These are phyloP conservation scores for Lepidochrysops patricia DNA, from an alignment of 2,888 invertebrate genomes.

Conservation along the genomic window DNA sequence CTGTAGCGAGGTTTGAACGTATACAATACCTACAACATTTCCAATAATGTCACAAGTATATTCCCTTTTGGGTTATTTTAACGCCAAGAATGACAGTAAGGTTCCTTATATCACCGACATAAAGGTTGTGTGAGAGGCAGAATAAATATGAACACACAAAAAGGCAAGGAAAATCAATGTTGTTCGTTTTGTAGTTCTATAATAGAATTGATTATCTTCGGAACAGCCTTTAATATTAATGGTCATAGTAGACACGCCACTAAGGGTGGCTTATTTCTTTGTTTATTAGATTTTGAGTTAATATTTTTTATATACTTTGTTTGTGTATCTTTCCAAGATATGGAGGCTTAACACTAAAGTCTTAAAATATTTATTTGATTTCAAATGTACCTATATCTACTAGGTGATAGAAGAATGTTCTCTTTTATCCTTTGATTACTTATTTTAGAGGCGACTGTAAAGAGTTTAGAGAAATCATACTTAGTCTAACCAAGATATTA, in stretches of 20 bases:
- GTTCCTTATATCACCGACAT: too few species aligned
- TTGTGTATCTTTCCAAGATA: not conserved
- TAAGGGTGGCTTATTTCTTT: not conserved
- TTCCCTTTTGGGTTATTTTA: too few species aligned
- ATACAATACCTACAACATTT: not conserved
- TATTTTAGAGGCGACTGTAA: too few species aligned
- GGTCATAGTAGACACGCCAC: not conserved
- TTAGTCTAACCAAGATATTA: too few species aligned
- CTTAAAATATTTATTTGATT: too few species aligned
- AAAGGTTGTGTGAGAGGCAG: too few species aligned
- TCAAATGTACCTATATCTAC: too few species aligned
- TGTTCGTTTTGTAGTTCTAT: not conserved
- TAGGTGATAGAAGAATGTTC: too few species aligned
- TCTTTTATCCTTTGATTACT: too few species aligned
- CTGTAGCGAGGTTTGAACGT: not conserved
- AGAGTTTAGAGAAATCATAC: too few species aligned
- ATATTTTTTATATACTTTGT: not conserved
- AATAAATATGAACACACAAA: not conserved
- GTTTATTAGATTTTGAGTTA: not conserved
- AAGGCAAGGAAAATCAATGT: constrained; percentile 3
- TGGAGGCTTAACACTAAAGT: too few species aligned
- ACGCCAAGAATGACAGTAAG: too few species aligned
- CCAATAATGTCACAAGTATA: not conserved
- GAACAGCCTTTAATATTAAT: not conserved
- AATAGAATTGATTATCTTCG: constrained; percentile 10